Evolutionary conservation across 2,888 invertebrate species (phyloP).

Genomic region (Psylliodes chrysocephalus): DNA sequence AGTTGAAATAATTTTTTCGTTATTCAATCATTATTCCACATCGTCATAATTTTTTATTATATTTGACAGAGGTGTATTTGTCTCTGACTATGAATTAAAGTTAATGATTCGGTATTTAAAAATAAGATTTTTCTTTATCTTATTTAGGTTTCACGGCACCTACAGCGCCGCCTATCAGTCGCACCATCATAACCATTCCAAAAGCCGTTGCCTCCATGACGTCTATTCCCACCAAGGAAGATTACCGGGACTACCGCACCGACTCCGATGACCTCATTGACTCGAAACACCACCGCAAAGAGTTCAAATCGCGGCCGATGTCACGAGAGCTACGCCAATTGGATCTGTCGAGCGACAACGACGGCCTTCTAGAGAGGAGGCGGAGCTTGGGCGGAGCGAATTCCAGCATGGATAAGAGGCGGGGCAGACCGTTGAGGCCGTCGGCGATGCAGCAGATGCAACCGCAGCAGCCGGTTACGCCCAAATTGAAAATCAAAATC

Average conservation of each 20-base stretch:
- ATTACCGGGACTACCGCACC: conserved; percentile 73
- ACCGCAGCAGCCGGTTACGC: conserved; percentile 43
- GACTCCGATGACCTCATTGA: conserved; percentile 67
- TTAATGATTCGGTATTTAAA: no score
- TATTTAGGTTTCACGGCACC: conserved; percentile 67
- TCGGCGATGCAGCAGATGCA: conserved; percentile 53
- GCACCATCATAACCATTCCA: conserved; percentile 83
- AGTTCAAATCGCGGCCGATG: conserved; percentile 66
- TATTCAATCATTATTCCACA: no score
- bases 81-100: neutral
- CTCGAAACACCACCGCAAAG: conserved; percentile 74
- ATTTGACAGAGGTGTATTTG: no score
- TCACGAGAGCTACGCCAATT: conserved; percentile 73
- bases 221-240: conserved; percentile 85
- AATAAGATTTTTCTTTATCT: neutral
- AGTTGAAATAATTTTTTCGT: no score
- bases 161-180: conserved; percentile 70
- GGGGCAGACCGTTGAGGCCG: conserved; percentile 60
- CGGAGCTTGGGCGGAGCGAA: conserved; percentile 64
- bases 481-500: conserved; percentile 80
- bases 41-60: no score
- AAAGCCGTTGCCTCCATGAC: conserved; percentile 92
- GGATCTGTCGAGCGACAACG: conserved; percentile 70
- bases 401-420: conserved; percentile 56
- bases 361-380: conserved; percentile 66